Percentiles rank a stretch among this genome's conserved stretches.
Evolutionary conservation across 2,113 vertebrate species (phyloP).

Genomic region (Tauraco erythrolophus): DNA sequence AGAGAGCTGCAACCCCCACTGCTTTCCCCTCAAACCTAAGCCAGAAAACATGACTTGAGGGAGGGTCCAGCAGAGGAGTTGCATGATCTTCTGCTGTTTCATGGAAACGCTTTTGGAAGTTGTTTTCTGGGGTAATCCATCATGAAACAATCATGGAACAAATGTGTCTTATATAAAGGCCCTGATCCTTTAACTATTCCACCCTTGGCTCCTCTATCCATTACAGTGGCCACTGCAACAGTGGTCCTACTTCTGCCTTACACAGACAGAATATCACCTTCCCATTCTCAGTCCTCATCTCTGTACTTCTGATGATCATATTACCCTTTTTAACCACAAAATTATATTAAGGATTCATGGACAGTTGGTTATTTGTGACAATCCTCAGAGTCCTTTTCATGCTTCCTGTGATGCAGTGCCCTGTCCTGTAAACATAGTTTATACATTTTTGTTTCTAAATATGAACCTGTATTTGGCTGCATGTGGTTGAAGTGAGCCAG

Average conservation of each 20-base stretch:
- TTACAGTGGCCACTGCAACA: neutral
- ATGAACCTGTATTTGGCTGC: neutral
- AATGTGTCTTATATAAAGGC: neutral
- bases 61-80: conserved; percentile 50
- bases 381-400: neutral
- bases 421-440: neutral
- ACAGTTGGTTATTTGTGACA: neutral
- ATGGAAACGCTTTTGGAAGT: conserved; percentile 39
- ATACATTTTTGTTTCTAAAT: neutral
- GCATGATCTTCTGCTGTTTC: conserved; percentile 60
- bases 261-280: neutral
- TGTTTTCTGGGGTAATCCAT: conserved; percentile 57
- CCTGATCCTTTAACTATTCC: neutral
- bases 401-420: neutral
- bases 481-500: neutral
- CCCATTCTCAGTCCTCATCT: neutral
- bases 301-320: neutral
- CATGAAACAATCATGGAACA: conserved; percentile 33
- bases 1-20: conserved; percentile 58
- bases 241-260: neutral
- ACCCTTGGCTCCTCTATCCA: neutral
- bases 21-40: conserved; percentile 48
- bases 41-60: conserved; percentile 65
- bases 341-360: neutral
- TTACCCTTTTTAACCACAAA: neutral